Evolutionary conservation across 2,888 invertebrate genomes (phyloP).

Genomic region (Parasteatoda lunata): DNA sequence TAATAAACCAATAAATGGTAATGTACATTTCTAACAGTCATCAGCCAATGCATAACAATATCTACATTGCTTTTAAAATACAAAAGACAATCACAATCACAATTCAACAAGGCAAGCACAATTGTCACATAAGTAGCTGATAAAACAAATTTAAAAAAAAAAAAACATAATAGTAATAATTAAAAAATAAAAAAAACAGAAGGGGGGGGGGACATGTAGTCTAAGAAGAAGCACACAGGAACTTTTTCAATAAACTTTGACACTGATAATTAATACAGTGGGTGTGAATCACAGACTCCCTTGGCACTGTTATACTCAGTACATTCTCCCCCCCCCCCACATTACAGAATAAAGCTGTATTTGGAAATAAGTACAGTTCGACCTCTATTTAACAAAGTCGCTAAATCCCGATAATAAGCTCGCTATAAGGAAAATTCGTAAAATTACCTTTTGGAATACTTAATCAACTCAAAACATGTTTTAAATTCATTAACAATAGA

Average conservation of each 20-base stretch:
- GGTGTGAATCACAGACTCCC: conserved; percentile 65
- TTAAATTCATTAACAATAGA: too few relatives aligned
- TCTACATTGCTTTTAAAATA: conserved; percentile 66
- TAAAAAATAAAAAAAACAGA: conserved; percentile 28
- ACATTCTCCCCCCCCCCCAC: too few relatives aligned
- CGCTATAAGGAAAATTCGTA: too few relatives aligned
- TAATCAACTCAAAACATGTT: too few relatives aligned
- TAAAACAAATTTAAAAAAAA: conserved; percentile 25
- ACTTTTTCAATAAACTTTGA: conserved; percentile 65
- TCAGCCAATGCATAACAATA: conserved; percentile 67
- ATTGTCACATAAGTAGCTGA: conserved; percentile 65
- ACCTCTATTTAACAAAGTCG: too few relatives aligned
- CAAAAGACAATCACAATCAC: conserved; percentile 64
- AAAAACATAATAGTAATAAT: not conserved
- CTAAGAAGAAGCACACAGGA: conserved; percentile 65
- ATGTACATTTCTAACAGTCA: conserved; percentile 67
- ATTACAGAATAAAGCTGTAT: too few relatives aligned
- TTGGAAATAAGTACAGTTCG: too few relatives aligned
- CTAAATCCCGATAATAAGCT: too few relatives aligned
- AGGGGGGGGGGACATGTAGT: not conserved
- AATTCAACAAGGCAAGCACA: conserved; percentile 67
- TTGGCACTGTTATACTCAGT: conserved; percentile 66
- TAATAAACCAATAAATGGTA: conserved; percentile 66
- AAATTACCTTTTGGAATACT: too few relatives aligned
- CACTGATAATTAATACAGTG: conserved; percentile 61